phyloP scores from a whole-genome alignment of 2,888 invertebrate genomes.

The Microchrysa polita region DNA sequence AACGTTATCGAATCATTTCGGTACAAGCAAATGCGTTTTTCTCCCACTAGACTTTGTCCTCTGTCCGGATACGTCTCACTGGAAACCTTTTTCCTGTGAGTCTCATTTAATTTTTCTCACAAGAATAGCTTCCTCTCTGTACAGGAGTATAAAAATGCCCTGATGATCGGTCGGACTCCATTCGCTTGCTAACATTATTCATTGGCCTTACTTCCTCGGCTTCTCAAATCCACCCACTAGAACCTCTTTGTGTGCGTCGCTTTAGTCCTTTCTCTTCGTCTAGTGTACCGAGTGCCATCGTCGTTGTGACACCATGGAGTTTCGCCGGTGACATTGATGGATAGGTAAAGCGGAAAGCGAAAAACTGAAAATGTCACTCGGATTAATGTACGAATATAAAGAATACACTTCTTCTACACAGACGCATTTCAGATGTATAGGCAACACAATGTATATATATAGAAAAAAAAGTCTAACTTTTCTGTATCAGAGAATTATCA shows the following conservation, averaged over 20 bases:
- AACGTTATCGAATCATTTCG: too few relatives aligned
- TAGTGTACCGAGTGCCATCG: too few relatives aligned
- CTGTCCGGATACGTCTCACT: not conserved
- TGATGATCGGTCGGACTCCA: not conserved
- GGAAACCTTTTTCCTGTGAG: not conserved
- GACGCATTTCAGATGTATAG: constrained; percentile 22
- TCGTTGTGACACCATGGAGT: constrained; percentile 52
- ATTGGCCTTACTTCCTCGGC: not conserved
- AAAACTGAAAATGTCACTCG: constrained; percentile 58
- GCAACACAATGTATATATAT: constrained; percentile 12
- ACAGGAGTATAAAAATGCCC: not conserved
- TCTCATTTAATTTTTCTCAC: not conserved
- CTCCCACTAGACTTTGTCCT: not conserved
- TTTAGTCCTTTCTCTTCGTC: constrained; percentile 8
- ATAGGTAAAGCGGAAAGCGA: constrained; percentile 56
- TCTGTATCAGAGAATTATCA: constrained; percentile 43
- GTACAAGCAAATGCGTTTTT: too few relatives aligned
- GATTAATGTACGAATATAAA: constrained; percentile 57
- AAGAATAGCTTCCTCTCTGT: not conserved
- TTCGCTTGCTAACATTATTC: not conserved
- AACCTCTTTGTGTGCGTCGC: not conserved
- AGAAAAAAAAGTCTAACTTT: constrained; percentile 35
- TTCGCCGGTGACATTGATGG: constrained; percentile 57
- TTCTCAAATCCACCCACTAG: not conserved
- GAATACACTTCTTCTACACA: constrained; percentile 54